These are phyloP conservation scores for Platerodrilus igneus DNA, from an alignment of 2,888 invertebrate species.

Conservation along the genomic window DNA sequence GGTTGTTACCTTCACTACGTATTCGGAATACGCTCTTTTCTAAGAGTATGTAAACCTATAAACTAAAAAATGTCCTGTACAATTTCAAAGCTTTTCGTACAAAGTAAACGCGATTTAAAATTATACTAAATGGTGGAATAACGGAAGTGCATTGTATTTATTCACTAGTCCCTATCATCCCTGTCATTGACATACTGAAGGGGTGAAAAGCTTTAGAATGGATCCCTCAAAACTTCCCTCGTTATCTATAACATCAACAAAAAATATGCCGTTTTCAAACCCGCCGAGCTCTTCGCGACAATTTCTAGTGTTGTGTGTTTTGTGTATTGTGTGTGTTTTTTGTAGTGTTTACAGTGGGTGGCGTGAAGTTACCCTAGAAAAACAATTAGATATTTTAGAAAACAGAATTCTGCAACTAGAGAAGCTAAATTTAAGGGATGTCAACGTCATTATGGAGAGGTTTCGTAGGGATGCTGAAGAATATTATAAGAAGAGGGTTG, in stretches of 20 bases:
- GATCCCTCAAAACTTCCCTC: slow-evolving; percentile 38
- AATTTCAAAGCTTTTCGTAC: no score
- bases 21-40: no score
- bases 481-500: slow-evolving; percentile 44
- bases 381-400: slow-evolving; percentile 53
- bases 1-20: no score
- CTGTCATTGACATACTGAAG: slow-evolving; percentile 26
- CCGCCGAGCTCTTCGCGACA: slow-evolving; percentile 29
- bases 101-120: no score
- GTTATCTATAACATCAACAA: slow-evolving; percentile 23
- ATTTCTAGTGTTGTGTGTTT: slow-evolving; percentile 56
- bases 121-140: slow-evolving; percentile 37
- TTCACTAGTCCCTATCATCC: no score
- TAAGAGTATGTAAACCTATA: no score
- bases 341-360: slow-evolving; percentile 59
- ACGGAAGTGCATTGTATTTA: slow-evolving; percentile 36
- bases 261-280: slow-evolving; percentile 33
- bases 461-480: slow-evolving; percentile 53
- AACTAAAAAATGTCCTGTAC: no score
- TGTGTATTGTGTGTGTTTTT: slow-evolving; percentile 60
- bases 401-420: slow-evolving; percentile 55
- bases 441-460: slow-evolving; percentile 53
- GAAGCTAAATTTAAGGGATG: slow-evolving; percentile 45
- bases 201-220: slow-evolving; percentile 39
- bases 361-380: slow-evolving; percentile 54